A percentile compares a stretch with the other conserved stretches of the same genome.
Evolutionary conservation across 2,113 vertebrate genomes (phyloP).

Genomic region (Uropsilus gracilis): DNA sequence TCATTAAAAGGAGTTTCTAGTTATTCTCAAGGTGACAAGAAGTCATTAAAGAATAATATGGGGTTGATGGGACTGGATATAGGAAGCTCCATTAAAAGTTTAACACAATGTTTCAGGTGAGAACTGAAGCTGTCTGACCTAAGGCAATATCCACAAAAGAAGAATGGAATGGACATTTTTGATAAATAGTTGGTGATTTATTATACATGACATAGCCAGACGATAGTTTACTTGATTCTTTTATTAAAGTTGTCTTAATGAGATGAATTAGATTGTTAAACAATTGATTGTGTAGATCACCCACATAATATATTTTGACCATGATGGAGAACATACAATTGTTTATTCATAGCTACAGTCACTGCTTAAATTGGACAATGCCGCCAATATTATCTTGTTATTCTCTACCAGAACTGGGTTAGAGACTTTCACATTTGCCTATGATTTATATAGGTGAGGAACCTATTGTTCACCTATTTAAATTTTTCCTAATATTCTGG

Average conservation of each 20-base stretch:
- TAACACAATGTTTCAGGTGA: constrained; percentile 25
- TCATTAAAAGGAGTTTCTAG: neutral
- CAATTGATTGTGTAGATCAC: constrained; percentile 37
- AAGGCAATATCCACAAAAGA: neutral
- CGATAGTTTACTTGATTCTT: constrained; percentile 49
- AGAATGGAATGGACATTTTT: constrained; percentile 36
- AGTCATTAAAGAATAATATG: constrained; percentile 19
- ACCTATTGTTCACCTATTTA: constrained; percentile 13
- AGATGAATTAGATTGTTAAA: constrained; percentile 55
- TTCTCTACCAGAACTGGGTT: neutral
- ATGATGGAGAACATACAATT: neutral
- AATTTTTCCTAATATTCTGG: neutral
- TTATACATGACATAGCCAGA: constrained; percentile 38
- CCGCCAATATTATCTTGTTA: neutral
- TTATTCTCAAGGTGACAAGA: constrained; percentile 29
- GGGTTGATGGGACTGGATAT: neutral
- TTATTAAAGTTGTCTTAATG: constrained; percentile 55
- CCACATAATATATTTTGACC: constrained; percentile 4
- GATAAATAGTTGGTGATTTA: constrained; percentile 53
- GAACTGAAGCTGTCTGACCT: constrained; percentile 13
- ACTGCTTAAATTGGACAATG: neutral
- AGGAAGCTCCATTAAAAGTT: neutral
- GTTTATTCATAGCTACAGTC: neutral
- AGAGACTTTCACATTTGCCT: neutral
- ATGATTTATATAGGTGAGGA: neutral